Evolutionary conservation across 2,888 invertebrate species (phyloP).

Genomic region (Eumerus sabulonum): DNA sequence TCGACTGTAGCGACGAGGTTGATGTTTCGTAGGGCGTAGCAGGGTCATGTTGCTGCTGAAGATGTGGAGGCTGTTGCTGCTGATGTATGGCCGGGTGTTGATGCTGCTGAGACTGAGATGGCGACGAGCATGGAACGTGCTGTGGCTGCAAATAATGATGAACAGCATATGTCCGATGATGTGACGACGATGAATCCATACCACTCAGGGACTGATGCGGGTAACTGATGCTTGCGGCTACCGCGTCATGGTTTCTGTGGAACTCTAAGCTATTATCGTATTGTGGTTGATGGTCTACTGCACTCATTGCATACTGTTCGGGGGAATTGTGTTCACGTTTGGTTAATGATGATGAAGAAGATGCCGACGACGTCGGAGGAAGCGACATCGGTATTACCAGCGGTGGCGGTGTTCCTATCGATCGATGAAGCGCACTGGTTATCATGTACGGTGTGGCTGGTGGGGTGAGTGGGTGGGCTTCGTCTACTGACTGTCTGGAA

Average conservation of each 20-base stretch:
- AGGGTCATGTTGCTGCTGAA: slow-evolving; percentile 60
- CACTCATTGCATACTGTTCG: slow-evolving; percentile 45
- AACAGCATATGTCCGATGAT: slow-evolving; percentile 62
- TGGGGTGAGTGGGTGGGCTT: slow-evolving; percentile 75
- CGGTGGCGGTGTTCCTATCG: slow-evolving; percentile 52
- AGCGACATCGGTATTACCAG: slow-evolving; percentile 37
- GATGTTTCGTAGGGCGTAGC: slow-evolving; percentile 58
- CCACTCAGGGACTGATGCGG: slow-evolving; percentile 54
- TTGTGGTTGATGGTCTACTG: slow-evolving; percentile 53
- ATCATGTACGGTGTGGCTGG: slow-evolving; percentile 76
- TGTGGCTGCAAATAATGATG: slow-evolving; percentile 66
- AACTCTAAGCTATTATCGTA: slow-evolving; percentile 58
- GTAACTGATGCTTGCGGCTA: slow-evolving; percentile 47
- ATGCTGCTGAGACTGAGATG: slow-evolving; percentile 61
- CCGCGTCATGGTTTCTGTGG: slow-evolving; percentile 48
- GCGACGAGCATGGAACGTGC: slow-evolving; percentile 48
- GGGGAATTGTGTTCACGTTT: slow-evolving; percentile 56
- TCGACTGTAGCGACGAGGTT: slow-evolving; percentile 74
- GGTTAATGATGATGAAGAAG: slow-evolving; percentile 57
- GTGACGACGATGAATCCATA: slow-evolving; percentile 51
- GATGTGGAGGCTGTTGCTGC: slow-evolving; percentile 45
- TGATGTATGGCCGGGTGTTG: slow-evolving; percentile 46
- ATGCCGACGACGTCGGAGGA: slow-evolving; percentile 47
- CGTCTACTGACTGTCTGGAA: slow-evolving; percentile 73
- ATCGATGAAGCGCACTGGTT: slow-evolving; percentile 37